A percentile compares a stretch with the other conserved stretches of the same genome.
These are phyloP conservation scores for Belgica antarctica DNA, from an alignment of 2,888 invertebrate genomes.

Conservation along the genomic window DNA sequence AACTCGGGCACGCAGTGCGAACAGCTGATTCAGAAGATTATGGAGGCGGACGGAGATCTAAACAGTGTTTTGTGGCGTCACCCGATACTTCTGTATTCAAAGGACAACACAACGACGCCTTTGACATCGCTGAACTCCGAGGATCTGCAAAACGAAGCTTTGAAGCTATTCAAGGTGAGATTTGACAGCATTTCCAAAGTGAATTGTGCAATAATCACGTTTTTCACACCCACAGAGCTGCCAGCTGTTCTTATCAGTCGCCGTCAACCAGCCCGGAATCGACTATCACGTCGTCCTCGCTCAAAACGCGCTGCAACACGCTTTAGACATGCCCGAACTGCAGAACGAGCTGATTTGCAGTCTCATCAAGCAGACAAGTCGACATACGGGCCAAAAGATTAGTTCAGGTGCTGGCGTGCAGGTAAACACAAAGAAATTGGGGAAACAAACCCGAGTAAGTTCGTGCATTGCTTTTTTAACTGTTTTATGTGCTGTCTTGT, in stretches of 20 bases:
- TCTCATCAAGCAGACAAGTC: slow-evolving; percentile 87
- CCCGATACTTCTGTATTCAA: slow-evolving; percentile 83
- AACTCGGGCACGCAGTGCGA: slow-evolving; percentile 95
- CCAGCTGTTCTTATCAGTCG: slow-evolving; percentile 93
- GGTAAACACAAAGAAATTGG: slow-evolving; percentile 67
- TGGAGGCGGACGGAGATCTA: slow-evolving; percentile 94
- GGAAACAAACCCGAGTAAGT: slow-evolving; percentile 66
- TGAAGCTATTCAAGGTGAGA: slow-evolving; percentile 85
- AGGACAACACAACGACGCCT: slow-evolving; percentile 85
- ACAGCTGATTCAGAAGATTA: slow-evolving; percentile 89
- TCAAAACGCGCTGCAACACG: slow-evolving; percentile 92
- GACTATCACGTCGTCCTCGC: slow-evolving; percentile 97
- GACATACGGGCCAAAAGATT: slow-evolving; percentile 75
- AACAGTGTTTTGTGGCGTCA: slow-evolving; percentile 92
- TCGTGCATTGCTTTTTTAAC: slow-evolving; percentile 50
- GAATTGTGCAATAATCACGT: neutral
- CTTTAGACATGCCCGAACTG: slow-evolving; percentile 83
- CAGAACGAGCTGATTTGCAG: slow-evolving; percentile 92
- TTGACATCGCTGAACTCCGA: slow-evolving; percentile 88
- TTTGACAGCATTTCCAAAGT: slow-evolving; percentile 36
- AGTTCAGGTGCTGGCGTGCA: slow-evolving; percentile 85
- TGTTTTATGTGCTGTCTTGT: slow-evolving; percentile 15
- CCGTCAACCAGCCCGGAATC: slow-evolving; percentile 91
- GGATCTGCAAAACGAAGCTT: slow-evolving; percentile 82
- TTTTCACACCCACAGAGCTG: slow-evolving; percentile 68